Evolutionary conservation across 1,140 invertebrate species (phyloP), one percentile per base, ranked within the genome.

Genomic region (Rhizoglyphus robini): DNA sequence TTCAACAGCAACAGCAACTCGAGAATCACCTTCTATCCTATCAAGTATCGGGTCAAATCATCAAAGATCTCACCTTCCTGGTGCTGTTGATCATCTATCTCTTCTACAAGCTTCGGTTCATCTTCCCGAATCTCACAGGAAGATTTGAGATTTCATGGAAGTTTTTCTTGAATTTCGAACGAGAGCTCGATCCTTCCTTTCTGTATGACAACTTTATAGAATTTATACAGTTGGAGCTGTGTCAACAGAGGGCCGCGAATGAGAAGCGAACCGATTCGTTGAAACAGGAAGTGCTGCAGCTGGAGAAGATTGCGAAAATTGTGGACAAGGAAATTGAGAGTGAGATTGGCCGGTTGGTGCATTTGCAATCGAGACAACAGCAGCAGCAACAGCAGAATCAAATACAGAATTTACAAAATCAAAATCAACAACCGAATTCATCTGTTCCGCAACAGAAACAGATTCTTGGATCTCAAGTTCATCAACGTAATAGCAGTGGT

Each of bases 61-160:
- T 60, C 15, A 60, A 29, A 27, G 58, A 60, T 27, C 15, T 60
- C 3, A 60, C 58, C 2, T 60, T 60, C 30, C 15, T 60, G 4
- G 36, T 15, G 13, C 29, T 60, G 3, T 27, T 60, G 27, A 60
- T 60, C 2, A 60, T 27, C 13, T 11, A 29, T 32, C 15, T 60
- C n/a, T 60, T 60, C 58, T 60, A 60, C 27, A 60, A 60, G 29
- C 30, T 60, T 18, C 58, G 58, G 3, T 51, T 27, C 23, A 29
- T 20, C 29, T 29, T 29, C 1, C 15, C 58, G 23, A 23, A 15
- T 5, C 15, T 60, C 2, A 27, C 36, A n/a, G 15, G 18, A n/a
- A 29, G 58, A 34, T 34, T 29, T 2, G 58, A 60, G 23, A 27
- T 60, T 2, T 38, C 32, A 34, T 60, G 58, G 58, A 30, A 60